phyloP scores from a whole-genome alignment of 2,113 vertebrate genomes.

The Myiopsitta monachus region DNA sequence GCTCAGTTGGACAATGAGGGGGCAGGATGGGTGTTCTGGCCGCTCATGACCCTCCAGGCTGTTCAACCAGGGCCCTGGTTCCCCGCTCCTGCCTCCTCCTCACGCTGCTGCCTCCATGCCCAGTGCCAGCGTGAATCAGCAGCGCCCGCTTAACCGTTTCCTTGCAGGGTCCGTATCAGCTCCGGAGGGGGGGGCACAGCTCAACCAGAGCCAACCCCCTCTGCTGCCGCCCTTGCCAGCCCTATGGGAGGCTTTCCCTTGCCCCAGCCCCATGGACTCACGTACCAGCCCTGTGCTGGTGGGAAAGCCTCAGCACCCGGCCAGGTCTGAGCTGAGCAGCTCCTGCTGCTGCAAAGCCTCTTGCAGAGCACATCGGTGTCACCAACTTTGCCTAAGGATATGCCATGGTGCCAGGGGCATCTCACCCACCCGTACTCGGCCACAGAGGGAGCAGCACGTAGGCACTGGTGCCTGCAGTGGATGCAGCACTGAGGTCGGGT shows the following conservation, averaged over 20 bases:
- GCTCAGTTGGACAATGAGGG: not conserved
- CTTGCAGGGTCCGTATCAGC: not conserved
- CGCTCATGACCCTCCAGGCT: not conserved
- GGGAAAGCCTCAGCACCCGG: not conserved
- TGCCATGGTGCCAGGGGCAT: fast-evolving
- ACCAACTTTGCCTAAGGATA: not conserved
- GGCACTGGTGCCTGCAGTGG: fast-evolving
- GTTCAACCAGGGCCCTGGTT: not conserved
- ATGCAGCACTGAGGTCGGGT: not conserved
- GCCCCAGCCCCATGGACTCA: not conserved
- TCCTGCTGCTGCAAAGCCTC: not conserved
- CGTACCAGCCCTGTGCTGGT: fast-evolving
- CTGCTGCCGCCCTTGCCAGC: fast-evolving
- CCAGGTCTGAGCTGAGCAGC: not conserved
- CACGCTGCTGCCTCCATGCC: not conserved
- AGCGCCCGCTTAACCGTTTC: conserved; percentile 1
- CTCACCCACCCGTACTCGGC: fast-evolving
- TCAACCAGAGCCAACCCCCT: not conserved
- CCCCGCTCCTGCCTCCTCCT: not conserved
- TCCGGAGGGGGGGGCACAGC: fast-evolving
- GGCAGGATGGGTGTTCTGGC: not conserved
- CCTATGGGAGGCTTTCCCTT: not conserved
- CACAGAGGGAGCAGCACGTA: fast-evolving
- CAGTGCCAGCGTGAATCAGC: conserved; percentile 39
- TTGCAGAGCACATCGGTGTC: fast-evolving